Percentiles rank a stretch among this genome's conserved stretches.
Conservation (phyloP, 2,113 vertebrate genomes). For the Pardalotus punctatus region DNA sequence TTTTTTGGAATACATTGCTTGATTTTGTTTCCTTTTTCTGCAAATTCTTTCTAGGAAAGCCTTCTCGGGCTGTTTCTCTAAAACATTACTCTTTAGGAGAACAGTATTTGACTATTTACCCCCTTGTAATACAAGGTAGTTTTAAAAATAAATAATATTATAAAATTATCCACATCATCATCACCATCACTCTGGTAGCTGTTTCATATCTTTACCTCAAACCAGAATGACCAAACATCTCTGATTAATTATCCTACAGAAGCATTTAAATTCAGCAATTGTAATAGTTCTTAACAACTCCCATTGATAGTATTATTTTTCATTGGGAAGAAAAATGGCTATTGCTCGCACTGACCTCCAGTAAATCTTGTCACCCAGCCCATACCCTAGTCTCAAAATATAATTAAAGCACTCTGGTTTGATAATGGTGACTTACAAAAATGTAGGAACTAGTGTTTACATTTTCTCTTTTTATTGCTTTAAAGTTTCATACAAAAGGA, state of each 20-base stretch:
- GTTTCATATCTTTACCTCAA: background rate
- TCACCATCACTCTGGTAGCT: background rate
- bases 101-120: background rate
- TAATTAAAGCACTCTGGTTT: conserved; percentile 70
- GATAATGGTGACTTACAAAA: conserved; percentile 49
- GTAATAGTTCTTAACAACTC: conserved; percentile 65
- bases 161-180: background rate
- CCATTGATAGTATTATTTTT: conserved; percentile 56
- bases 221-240: conserved; percentile 33
- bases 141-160: background rate
- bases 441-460: conserved; percentile 38
- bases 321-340: conserved; percentile 67
- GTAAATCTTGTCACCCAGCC: conserved; percentile 49
- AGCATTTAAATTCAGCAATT: conserved; percentile 54
- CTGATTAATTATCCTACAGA: conserved; percentile 40
- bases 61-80: background rate
- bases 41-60: background rate
- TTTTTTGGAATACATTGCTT: background rate
- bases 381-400: conserved; percentile 43
- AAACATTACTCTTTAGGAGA: background rate
- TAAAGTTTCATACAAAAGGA: conserved; percentile 49
- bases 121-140: background rate
- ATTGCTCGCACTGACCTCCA: conserved; percentile 65
- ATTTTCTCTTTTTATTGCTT: conserved; percentile 56
- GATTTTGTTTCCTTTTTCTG: background rate